Percentiles rank a stretch among this genome's conserved stretches.
These are phyloP conservation scores for Hypercompe scribonia DNA, from an alignment of 2,888 invertebrate species.

Conservation along the genomic window DNA sequence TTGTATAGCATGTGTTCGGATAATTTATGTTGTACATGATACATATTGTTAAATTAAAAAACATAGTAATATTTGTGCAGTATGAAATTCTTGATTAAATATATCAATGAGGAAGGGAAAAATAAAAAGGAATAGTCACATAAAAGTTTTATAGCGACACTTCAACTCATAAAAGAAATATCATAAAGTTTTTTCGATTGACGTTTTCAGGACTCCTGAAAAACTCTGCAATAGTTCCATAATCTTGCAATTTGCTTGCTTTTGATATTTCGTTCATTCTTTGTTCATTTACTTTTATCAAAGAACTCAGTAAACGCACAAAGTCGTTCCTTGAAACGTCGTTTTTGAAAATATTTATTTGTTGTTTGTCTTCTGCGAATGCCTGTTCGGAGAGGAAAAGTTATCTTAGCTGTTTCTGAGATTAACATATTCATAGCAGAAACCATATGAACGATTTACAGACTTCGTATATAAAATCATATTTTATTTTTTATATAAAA, in stretches of 20 bases:
- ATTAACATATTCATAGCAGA: not conserved
- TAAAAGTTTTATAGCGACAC: constrained; percentile 2
- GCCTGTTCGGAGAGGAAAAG: constrained; percentile 26
- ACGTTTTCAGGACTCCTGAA: not conserved
- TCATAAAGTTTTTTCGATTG: constrained; percentile 4
- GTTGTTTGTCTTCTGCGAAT: constrained; percentile 14
- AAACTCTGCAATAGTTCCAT: not conserved
- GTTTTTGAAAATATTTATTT: constrained; percentile 21
- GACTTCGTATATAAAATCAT: not conserved
- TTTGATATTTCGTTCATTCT: constrained; percentile 28
- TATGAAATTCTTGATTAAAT: not conserved
- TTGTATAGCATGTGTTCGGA: too few relatives aligned
- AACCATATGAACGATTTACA: not conserved
- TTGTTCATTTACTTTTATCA: constrained; percentile 43
- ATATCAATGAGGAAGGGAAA: not conserved
- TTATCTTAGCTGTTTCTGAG: constrained; percentile 1
- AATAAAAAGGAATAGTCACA: not conserved
- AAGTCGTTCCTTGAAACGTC: constrained; percentile 34
- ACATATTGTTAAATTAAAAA: too few relatives aligned
- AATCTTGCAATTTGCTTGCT: constrained; percentile 28
- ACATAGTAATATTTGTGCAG: not conserved
- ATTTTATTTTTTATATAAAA: not conserved
- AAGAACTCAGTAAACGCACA: constrained; percentile 35
- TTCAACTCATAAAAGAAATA: constrained; percentile 2
- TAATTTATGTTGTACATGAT: too few relatives aligned